These are phyloP conservation scores for Solenopsis invicta DNA, from an alignment of 1,140 invertebrate genomes.

Conservation along the genomic window DNA sequence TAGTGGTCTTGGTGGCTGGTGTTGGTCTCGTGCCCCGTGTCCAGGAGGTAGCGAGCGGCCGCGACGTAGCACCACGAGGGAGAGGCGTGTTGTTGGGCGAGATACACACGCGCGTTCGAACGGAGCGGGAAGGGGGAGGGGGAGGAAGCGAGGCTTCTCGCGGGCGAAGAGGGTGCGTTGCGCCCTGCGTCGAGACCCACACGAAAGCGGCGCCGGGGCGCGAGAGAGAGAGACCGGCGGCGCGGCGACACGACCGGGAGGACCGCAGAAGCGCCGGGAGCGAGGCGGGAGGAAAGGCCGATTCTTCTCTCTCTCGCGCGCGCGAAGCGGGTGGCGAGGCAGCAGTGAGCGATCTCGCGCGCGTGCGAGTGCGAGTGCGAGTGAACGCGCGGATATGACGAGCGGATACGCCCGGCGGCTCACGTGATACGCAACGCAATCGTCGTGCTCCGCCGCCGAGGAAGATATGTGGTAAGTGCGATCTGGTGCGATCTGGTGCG, in stretches of 20 bases:
- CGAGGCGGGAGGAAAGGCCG: slow-evolving; percentile 2
- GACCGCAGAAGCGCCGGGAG: not conserved
- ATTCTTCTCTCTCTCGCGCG: slow-evolving; percentile 8
- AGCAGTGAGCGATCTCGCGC: slow-evolving; percentile 36
- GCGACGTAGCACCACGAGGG: slow-evolving; percentile 30
- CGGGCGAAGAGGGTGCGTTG: slow-evolving; percentile 52
- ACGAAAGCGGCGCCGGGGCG: slow-evolving; percentile 22
- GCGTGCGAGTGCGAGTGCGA: slow-evolving; percentile 63
- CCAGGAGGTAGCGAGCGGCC: slow-evolving; percentile 37
- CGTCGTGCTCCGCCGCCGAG: slow-evolving; percentile 40
- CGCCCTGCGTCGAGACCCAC: slow-evolving; percentile 52
- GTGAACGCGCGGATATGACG: slow-evolving; percentile 77
- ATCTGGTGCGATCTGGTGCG: too few species aligned
- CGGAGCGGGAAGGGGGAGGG: not conserved
- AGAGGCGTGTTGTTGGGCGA: not conserved
- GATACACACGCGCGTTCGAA: slow-evolving; percentile 1
- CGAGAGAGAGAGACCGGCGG: not conserved
- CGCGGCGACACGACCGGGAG: not conserved
- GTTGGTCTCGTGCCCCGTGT: slow-evolving; percentile 20
- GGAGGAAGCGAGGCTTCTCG: not conserved
- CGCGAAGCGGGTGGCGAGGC: not conserved
- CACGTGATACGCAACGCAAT: slow-evolving; percentile 78
- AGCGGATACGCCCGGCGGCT: slow-evolving; percentile 80
- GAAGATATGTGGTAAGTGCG: slow-evolving; percentile 75
- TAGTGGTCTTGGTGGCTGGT: slow-evolving; percentile 2